Evolutionary conservation across 1,140 invertebrate species (phyloP), one percentile per base, ranked within the genome.

Genomic region (Drosophila obscura): DNA sequence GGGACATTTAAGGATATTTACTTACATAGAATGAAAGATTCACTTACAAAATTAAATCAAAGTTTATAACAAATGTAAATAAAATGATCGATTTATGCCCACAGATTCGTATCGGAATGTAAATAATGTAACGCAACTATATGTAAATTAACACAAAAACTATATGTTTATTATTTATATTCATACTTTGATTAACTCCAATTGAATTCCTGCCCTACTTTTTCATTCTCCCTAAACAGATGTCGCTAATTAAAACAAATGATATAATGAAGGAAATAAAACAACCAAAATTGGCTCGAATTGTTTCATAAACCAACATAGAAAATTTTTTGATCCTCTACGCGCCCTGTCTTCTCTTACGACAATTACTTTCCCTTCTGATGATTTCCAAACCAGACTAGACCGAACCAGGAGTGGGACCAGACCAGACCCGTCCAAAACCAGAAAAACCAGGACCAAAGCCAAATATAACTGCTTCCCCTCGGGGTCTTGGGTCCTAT

Each of bases 311-410:
- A 65, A 74, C 49, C 72, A 66, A 65, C 53, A 58, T 57, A 28
- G 71, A 44, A 55, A 55, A 66, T 46, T 74, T 66, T 9, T 11
- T 35, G 31, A 3, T 35, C 60, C 53, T 39, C 28, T n/a, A 15
- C 58, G 31, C 8, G 2, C 59, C 50, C 2, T 26, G 24, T 35
- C 9, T 39, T 58, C 39, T 44, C 24, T 41, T 67, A 62, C 57
- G 57, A 77, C 77, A 80, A 81, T 80, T 81, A 57, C 77, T 80
- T 81, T 80, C 61, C 73, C 50, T 58, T 48, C 79, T 49, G 31
- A 35, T 35, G 31, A 1, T 35, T 35, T 35, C 9, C 31, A 35
- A 3, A 26, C 4, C 26, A 11, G 8, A 9, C 31, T 3, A 35
- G 19, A 31, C 35, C 19, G 31, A 46, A 41, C 28, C 22, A 28